phyloP scores from a whole-genome alignment of 2,888 invertebrate species.

The Meiosimyza platycephala region DNA sequence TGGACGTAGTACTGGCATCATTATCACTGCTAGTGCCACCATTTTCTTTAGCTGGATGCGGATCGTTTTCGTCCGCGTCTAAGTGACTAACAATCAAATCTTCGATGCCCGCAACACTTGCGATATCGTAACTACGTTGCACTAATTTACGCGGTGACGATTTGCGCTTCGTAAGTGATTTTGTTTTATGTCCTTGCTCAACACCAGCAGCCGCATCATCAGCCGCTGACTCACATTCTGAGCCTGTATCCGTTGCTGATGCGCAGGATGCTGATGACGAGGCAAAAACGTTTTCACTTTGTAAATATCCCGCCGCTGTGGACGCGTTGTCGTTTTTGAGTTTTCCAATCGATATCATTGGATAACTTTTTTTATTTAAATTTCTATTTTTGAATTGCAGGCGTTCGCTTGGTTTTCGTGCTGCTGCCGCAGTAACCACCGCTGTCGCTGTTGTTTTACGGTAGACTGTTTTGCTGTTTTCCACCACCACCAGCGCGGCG shows the following conservation, averaged over 20 bases:
- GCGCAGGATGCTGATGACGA: slow-evolving; percentile 69
- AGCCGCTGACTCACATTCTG: slow-evolving; percentile 41
- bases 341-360: slow-evolving; percentile 52
- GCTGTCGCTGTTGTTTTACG: slow-evolving; percentile 43
- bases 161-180: background rate
- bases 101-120: slow-evolving; percentile 48
- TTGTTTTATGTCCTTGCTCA: slow-evolving; percentile 32
- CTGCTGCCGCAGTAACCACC: slow-evolving; percentile 33
- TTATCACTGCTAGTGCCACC: slow-evolving; percentile 54
- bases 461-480: slow-evolving; percentile 27
- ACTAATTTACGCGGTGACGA: slow-evolving; percentile 50
- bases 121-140: slow-evolving; percentile 62
- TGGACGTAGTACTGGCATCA: slow-evolving; percentile 43
- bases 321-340: slow-evolving; percentile 30
- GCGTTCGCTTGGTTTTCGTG: slow-evolving; percentile 24
- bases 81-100: slow-evolving; percentile 43
- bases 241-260: slow-evolving; percentile 66
- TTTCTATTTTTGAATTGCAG: slow-evolving; percentile 5
- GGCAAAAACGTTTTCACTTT: slow-evolving; percentile 71
- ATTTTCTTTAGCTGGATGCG: slow-evolving; percentile 45
- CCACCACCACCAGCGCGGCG: slow-evolving; percentile 23
- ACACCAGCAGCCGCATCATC: slow-evolving; percentile 54
- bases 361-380: slow-evolving; percentile 30
- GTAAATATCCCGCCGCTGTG: slow-evolving; percentile 64
- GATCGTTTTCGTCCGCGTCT: slow-evolving; percentile 18